These are phyloP conservation scores for Sympetrum striolatum DNA, from an alignment of 2,888 invertebrate species.

Conservation along the genomic window DNA sequence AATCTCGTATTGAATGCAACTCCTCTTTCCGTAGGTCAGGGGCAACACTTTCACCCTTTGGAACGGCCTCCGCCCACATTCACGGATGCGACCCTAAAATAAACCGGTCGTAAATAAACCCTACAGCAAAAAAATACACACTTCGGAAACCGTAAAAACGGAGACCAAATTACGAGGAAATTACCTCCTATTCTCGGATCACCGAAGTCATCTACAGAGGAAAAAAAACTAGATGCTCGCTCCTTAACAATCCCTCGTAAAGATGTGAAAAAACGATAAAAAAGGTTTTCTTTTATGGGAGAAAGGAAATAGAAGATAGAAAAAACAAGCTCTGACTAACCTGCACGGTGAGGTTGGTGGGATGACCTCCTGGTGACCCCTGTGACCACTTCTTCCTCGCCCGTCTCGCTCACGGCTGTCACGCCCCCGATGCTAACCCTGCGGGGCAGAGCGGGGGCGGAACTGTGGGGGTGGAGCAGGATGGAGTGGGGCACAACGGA, in stretches of 20 bases:
- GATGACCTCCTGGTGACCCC: not conserved
- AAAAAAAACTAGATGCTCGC: not conserved
- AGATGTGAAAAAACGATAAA: not conserved
- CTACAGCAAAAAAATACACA: not conserved
- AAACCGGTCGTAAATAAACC: not conserved
- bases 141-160: not conserved
- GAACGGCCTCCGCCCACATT: not conserved
- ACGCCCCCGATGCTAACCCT: conserved; percentile 47
- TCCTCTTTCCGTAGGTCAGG: not conserved
- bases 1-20: no score
- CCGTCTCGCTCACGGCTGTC: conserved; percentile 11
- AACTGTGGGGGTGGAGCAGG: conserved; percentile 51
- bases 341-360: not conserved
- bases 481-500: conserved; percentile 51
- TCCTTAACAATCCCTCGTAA: not conserved
- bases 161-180: not conserved
- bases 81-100: not conserved
- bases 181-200: not conserved
- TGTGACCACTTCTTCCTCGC: conserved; percentile 6
- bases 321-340: not conserved
- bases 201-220: not conserved
- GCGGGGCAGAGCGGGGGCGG: conserved; percentile 50
- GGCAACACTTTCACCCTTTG: not conserved
- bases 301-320: not conserved
- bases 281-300: not conserved